Base-by-base conservation (phyloP, 1,140 invertebrate species). In the Papilio polyxenes region DNA sequence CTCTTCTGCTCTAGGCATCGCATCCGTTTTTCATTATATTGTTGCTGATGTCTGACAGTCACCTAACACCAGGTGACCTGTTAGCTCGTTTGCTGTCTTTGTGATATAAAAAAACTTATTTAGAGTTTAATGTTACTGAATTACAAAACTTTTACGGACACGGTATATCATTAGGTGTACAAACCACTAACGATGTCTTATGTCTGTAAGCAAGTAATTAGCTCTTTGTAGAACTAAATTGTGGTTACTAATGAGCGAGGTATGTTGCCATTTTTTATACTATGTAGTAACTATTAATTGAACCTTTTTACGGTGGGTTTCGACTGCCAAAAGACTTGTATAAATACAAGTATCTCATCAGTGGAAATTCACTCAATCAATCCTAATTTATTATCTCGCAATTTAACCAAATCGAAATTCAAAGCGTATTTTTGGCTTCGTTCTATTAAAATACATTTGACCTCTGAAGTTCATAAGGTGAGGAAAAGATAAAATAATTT, bases 161-260 rank as follows among this genome's bases (percentile, higher is more conserved):
- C 8, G 23, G 62, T 53, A 11, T 62, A 62, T 62, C 59, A 20
- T 62, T 62, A 62, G 59, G 20, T 0, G 23, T 65, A 31, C 20
- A 65, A 65, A 31, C 62, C 62, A 31, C 62, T 65, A 65, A 65
- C 62, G 23, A 65, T 13, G 62, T 65, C 20, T 65, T 65, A 20
- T 65, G 31, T 23, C 62, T 23, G 23, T 65, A 31, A 23, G 20
- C n/a, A 65, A 65, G 23, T 65, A 65, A 65, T 65, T 65, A 65
- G 62, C 20, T 10, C 62, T 31, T 65, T 65, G 62, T 65, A 65
- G 20, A 20, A 13, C 62, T 65, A 65, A 31, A 31, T 31, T 65
- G 23, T 65, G 62, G 62, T 65, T 9, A 20, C 62, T 65, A 31
- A 65, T 20, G 62, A 65, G 20, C 62, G 23, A 65, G 62, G 0